These are phyloP conservation scores for Tetramorium alpestre DNA, from an alignment of 1,140 invertebrate genomes.

Conservation along the genomic window DNA sequence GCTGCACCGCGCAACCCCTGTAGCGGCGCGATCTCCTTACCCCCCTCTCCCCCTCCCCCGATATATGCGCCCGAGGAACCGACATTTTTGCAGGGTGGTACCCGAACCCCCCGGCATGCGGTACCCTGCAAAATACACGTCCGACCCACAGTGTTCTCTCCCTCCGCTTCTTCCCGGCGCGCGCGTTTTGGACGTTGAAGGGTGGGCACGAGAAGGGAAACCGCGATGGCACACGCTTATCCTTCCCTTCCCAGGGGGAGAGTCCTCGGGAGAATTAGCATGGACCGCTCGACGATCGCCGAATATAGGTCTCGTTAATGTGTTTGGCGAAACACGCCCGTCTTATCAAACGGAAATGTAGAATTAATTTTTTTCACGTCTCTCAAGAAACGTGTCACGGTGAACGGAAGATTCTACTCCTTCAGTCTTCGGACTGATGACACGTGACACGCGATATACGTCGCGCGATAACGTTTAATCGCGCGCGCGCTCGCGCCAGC, in stretches of 20 bases:
- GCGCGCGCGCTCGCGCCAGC: neutral
- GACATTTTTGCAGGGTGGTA: constrained; percentile 65
- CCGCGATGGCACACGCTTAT: neutral
- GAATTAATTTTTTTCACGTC: neutral
- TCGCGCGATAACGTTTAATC: neutral
- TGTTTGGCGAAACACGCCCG: too few species aligned
- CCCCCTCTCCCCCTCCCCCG: too few species aligned
- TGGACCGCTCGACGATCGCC: too few species aligned
- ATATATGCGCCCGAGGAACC: constrained; percentile 3
- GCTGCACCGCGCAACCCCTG: constrained; percentile 58
- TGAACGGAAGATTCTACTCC: too few species aligned
- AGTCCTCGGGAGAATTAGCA: too few species aligned
- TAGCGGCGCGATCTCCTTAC: constrained; percentile 43
- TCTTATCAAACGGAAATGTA: neutral
- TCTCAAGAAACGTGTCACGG: neutral
- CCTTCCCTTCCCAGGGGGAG: neutral
- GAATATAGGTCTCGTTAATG: too few species aligned
- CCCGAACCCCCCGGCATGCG: neutral
- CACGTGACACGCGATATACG: neutral
- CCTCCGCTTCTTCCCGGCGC: neutral
- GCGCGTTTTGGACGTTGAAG: constrained; percentile 1
- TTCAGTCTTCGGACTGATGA: neutral
- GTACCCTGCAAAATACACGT: constrained; percentile 58
- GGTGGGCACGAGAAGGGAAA: neutral
- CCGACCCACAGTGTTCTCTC: neutral